Evolutionary conservation across 2,797 vertebrate genomes (phyloP).

Genomic region (Antennarius maculatus): DNA sequence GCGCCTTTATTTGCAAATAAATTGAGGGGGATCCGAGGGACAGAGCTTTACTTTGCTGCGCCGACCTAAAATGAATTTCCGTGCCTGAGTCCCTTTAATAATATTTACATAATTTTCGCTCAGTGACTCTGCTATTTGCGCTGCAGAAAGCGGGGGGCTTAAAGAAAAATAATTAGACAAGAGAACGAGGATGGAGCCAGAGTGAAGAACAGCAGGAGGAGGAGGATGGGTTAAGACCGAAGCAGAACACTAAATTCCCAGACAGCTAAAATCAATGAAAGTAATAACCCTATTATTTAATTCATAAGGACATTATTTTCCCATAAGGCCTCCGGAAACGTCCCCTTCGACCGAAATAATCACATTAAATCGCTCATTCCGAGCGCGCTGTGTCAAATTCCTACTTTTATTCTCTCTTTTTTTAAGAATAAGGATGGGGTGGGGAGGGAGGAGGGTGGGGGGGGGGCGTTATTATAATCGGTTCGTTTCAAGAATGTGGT

Average conservation of each 20-base stretch:
- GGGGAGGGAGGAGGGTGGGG: neutral
- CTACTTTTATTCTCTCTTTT: conserved; percentile 55
- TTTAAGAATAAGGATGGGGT: neutral
- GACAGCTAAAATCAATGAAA: conserved; percentile 83
- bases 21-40: conserved; percentile 98
- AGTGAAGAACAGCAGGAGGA: conserved; percentile 56
- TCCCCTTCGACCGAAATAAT: conserved; percentile 81
- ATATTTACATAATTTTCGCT: conserved; percentile 99
- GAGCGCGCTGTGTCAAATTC: conserved; percentile 70
- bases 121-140: conserved; percentile 97
- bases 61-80: conserved; percentile 95
- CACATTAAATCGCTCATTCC: conserved; percentile 80
- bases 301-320: conserved; percentile 83
- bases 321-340: conserved; percentile 77
- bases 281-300: conserved; percentile 85
- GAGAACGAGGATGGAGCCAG: conserved; percentile 67
- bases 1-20: conserved; percentile 99
- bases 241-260: conserved; percentile 77
- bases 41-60: conserved; percentile 85
- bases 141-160: conserved; percentile 93
- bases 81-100: conserved; percentile 98
- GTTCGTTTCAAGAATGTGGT: conserved; percentile 73
- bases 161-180: conserved; percentile 97
- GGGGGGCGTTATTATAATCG: conserved; percentile 65
- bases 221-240: conserved; percentile 69